Evolutionary conservation across 2,797 vertebrate species (phyloP), one percentile per base, ranked within the genome.

Genomic region (Allobates femoralis): DNA sequence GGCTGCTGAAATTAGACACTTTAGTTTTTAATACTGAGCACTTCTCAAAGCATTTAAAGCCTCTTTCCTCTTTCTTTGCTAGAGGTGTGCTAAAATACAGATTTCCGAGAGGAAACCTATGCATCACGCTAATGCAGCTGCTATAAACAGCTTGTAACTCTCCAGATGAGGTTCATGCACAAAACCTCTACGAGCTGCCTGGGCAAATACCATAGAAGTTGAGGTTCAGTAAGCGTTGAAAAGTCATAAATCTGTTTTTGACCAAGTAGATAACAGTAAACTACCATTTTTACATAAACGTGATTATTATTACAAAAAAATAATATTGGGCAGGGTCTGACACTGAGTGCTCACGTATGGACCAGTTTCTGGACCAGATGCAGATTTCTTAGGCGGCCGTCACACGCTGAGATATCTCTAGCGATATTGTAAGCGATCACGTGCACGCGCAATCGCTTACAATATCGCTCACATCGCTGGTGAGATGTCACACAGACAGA

Each of bases 1-100:
- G 93, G 90, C 90, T 83, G 90, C 89, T 92, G 93, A 94, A 95
- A 96, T 92, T 88, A 91, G 93, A 94, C 90, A 93, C 94, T 90
- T 83, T 80, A 88, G 89, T 90, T 91, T 91, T 86, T 90, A 77
- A 26, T 84, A 88, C 90, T 89, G 91, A 90, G 87, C 83, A 89
- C 76, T 92, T 93, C 90, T 90, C 89, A 89, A 89, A 34, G 79
- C 83, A 34, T 30, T 23, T 86, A 92, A 89, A 87, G 90, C 55
- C n/a, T 62, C 41, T 75, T 41, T 51, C 69, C 26, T 55, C 91
- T 91, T 74, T 74, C 74, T 86, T 53, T 81, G 62, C 88, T 91
- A 93, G 69, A 74, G 91, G 91, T 91, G 90, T 85, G 90, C 51
- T 90, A 90, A 91, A 86, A 87, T n/a, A 90, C 81, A 56, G 79